Evolutionary conservation across 2,113 vertebrate genomes (phyloP).

Genomic region (Aleadryas rufinucha): DNA sequence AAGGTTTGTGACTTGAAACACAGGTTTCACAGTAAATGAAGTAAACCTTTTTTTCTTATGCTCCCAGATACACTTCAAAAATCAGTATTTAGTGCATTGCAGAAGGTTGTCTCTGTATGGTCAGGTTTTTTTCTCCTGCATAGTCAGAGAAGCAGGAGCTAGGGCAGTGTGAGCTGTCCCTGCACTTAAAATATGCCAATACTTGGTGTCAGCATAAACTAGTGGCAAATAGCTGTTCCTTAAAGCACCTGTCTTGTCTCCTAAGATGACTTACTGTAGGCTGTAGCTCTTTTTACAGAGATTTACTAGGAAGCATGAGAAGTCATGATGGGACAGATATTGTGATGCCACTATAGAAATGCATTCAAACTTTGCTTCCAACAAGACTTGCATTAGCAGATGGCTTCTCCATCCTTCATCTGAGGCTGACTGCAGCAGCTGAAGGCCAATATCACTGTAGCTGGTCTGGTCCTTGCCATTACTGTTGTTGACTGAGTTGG

Average conservation of each 20-base stretch:
- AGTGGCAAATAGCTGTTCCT: background rate
- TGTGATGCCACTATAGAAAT: background rate
- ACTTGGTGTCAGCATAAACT: background rate
- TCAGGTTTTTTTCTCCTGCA: background rate
- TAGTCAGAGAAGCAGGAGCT: background rate
- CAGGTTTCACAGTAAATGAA: background rate
- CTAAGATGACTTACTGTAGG: background rate
- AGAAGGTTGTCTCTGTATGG: background rate
- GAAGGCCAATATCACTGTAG: background rate
- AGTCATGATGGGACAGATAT: background rate
- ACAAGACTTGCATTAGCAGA: background rate
- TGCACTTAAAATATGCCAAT: background rate
- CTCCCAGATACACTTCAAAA: background rate
- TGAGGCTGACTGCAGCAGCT: background rate
- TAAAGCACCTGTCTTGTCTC: background rate
- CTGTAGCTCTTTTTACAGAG: background rate
- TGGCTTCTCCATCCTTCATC: background rate
- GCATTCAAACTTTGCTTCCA: background rate
- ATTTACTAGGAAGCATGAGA: background rate
- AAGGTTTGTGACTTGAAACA: background rate
- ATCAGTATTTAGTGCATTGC: background rate
- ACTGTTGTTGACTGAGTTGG: background rate
- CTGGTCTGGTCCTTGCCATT: background rate
- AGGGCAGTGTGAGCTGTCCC: background rate
- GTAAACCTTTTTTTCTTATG: background rate